Evolutionary conservation across 2,888 invertebrate genomes (phyloP).

Genomic region (Prosapia bicincta): DNA sequence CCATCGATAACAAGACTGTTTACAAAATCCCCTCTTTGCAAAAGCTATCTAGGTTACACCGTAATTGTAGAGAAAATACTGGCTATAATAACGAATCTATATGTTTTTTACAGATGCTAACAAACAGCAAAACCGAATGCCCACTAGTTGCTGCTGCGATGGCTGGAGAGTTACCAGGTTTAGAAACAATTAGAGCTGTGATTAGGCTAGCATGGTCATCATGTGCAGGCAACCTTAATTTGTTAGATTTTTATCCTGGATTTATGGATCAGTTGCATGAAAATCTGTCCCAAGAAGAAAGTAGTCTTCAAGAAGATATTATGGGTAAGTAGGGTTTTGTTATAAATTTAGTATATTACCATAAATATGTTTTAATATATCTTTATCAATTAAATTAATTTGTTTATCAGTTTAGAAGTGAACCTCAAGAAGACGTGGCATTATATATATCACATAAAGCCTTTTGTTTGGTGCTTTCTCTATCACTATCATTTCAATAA

Average conservation of each 20-base stretch:
- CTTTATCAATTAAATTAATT: too few species aligned
- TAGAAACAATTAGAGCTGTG: conserved; percentile 67
- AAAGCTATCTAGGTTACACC: too few species aligned
- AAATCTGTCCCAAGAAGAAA: conserved; percentile 51
- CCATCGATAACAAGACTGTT: too few species aligned
- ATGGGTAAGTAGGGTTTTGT: conserved; percentile 48
- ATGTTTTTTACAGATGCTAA: conserved; percentile 5
- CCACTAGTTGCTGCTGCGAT: conserved; percentile 55
- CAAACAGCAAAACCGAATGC: conserved; percentile 38
- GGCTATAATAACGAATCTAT: too few species aligned
- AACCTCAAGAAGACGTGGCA: too few species aligned
- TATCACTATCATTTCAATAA: too few species aligned
- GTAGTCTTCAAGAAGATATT: conserved; percentile 65
- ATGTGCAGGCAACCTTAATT: conserved; percentile 35
- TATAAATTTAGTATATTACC: not conserved
- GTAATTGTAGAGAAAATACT: too few species aligned
- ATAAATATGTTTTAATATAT: not conserved
- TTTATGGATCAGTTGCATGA: conserved; percentile 59
- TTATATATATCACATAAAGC: too few species aligned
- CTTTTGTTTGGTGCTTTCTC: too few species aligned
- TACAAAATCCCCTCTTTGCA: too few species aligned
- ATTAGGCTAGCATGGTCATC: conserved; percentile 78
- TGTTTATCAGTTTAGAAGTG: too few species aligned
- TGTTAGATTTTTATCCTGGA: conserved; percentile 27
- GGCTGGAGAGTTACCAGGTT: conserved; percentile 68